Base-by-base conservation (phyloP, 2,113 vertebrate genomes). In the Misgurnus mizolepis region DNA sequence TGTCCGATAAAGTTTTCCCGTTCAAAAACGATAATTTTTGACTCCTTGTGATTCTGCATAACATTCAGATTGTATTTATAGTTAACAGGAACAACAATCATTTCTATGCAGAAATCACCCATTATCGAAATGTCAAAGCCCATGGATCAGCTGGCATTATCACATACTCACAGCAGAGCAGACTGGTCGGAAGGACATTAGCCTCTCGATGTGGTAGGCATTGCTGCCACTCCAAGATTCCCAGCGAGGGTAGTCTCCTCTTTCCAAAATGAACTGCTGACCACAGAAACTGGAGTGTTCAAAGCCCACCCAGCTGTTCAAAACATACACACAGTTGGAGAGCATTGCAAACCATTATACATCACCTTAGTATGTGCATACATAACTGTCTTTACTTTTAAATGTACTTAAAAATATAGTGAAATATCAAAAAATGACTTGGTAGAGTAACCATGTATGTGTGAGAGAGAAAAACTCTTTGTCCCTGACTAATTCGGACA, bases 201-300 rank as follows among this genome's bases (percentile, higher is more conserved):
- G 94, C 83, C 95, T 95, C 90, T 99, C 97, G 0, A 95, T 95
- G 91, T 97, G 96, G 88, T 98, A 98, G 87, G 97, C 96, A 6
- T 97, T 97, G 92, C 95, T 98, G 86, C 97, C 96, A 0, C 96
- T 99, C 97, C 97, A 98, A 34, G 97, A 95, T 45, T 98, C 95
- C 96, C 97, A 98, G 86, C 94, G 94, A 17, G 97, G 96, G 86
- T 98, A 98, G 85, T 98, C 95, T 82, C 97, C 96, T 87, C 95
- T 95, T 90, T 99, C 97, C 93, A 99, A 90, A 85, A 97, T 93
- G 91, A 98, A 99, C 93, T 98, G 96, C 89, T 99, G 97, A 77
- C 97, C 96, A 60, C 95, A 96, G 93, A 95, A 98, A 76, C 95
- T 96, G 80, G 95, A 96, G 89, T 98, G 97, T 83, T 99, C 97